Conservation (phyloP, 2,888 invertebrate species). For the Lasioglossum oenotherae region DNA sequence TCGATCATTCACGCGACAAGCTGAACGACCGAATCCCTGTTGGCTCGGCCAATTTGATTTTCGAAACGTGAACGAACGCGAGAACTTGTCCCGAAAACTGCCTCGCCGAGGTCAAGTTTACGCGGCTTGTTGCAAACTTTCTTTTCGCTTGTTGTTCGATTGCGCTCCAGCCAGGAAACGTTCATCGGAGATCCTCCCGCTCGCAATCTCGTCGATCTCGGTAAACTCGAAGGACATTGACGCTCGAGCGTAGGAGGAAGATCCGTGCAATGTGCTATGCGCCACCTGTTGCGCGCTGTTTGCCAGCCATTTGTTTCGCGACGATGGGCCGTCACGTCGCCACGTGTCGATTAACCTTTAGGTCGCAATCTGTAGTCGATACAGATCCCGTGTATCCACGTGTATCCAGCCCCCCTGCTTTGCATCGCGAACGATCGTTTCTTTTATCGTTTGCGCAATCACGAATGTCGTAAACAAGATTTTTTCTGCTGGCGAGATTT, state of each 20-base stretch:
- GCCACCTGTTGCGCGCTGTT: constrained; percentile 39
- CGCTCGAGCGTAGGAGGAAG: not conserved
- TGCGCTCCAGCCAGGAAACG: not conserved
- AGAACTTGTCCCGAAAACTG: not conserved
- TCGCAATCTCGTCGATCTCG: not conserved
- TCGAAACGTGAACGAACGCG: not conserved
- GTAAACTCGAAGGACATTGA: not conserved
- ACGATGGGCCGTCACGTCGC: constrained; percentile 23
- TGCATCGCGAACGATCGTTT: not conserved
- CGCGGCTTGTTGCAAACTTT: constrained; percentile 1
- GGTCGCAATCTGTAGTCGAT: not conserved
- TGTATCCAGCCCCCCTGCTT: not conserved
- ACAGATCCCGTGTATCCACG: not conserved
- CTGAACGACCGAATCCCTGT: not conserved
- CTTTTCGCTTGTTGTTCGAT: not conserved
- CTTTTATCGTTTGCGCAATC: constrained; percentile 2
- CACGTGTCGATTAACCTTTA: constrained; percentile 61
- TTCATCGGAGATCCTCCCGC: not conserved
- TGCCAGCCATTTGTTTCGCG: constrained; percentile 28
- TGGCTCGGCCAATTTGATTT: not conserved
- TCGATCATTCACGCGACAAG: not conserved
- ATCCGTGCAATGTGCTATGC: not conserved
- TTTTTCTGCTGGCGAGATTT: not conserved
- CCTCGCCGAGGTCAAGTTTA: not conserved
- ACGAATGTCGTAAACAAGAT: not conserved